Percentiles rank a stretch among this genome's conserved stretches.
Evolutionary conservation across 2,888 invertebrate genomes (phyloP).

Genomic region (Homarus gammarus): DNA sequence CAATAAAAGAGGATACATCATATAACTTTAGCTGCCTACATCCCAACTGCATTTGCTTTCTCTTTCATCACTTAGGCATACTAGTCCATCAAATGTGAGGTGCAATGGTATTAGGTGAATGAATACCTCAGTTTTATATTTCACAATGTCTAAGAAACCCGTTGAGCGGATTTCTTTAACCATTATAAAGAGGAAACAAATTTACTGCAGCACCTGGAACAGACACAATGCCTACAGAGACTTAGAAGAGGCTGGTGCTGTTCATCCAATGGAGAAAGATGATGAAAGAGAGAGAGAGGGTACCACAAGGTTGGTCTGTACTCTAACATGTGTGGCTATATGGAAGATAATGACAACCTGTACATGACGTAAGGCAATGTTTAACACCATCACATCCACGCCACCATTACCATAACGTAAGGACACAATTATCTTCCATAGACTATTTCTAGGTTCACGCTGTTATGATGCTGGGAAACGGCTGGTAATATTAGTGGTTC

Average conservation of each 20-base stretch:
- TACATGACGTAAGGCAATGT: constrained; percentile 1
- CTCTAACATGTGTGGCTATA: constrained; percentile 5
- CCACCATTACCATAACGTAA: not conserved
- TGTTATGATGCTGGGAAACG: constrained; percentile 15
- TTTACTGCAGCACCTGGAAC: constrained; percentile 8
- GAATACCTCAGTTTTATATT: too few species aligned
- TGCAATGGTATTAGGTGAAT: too few species aligned
- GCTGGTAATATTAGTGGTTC: not conserved
- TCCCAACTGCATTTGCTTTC: not conserved
- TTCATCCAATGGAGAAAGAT: constrained; percentile 14
- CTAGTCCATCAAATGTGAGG: not conserved
- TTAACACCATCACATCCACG: not conserved
- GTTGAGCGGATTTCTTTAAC: too few species aligned
- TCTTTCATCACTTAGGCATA: not conserved
- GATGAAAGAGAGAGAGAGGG: constrained; percentile 32
- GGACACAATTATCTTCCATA: not conserved
- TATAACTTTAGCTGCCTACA: not conserved
- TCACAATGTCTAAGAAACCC: too few species aligned
- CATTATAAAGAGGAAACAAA: not conserved
- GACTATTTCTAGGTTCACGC: not conserved
- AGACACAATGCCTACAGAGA: not conserved
- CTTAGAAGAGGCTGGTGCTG: constrained; percentile 22
- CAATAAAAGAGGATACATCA: not conserved
- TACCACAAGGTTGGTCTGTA: constrained; percentile 24
- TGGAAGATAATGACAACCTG: constrained; percentile 5